phyloP scores from a whole-genome alignment of 2,113 vertebrate species.

The Ictidomys tridecemlineatus region DNA sequence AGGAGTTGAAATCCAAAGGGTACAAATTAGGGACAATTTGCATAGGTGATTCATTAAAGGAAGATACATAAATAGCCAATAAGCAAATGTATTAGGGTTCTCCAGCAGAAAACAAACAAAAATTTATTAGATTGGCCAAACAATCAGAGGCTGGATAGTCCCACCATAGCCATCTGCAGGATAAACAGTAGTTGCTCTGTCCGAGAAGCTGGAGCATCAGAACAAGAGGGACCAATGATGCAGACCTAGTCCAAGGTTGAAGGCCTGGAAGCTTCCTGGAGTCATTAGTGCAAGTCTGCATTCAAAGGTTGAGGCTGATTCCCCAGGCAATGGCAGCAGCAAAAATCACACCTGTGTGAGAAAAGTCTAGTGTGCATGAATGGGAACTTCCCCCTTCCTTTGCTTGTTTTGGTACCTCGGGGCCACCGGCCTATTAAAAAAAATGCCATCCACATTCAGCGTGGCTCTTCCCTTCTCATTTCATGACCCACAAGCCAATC shows the following conservation, averaged over 20 bases:
- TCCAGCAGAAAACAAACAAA: background rate
- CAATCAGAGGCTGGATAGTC: background rate
- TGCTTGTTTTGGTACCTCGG: background rate
- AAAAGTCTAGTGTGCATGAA: background rate
- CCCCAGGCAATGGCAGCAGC: background rate
- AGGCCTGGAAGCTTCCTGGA: background rate
- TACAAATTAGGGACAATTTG: conserved; percentile 14
- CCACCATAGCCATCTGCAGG: background rate
- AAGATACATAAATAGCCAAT: background rate
- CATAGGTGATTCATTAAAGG: background rate
- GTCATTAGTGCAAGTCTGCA: background rate
- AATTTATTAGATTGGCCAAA: background rate
- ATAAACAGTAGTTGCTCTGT: background rate
- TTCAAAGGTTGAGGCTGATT: background rate
- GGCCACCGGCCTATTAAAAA: background rate
- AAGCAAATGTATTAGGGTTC: background rate
- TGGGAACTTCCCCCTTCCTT: background rate
- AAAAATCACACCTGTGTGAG: background rate
- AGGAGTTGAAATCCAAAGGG: background rate
- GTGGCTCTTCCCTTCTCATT: background rate
- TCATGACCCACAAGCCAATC: background rate
- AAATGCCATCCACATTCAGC: background rate
- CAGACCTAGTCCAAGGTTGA: background rate
- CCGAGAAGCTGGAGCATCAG: background rate
- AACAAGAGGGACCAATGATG: background rate